These are phyloP conservation scores for Macrobrachium nipponense DNA, from an alignment of 1,140 invertebrate species.

Conservation along the genomic window DNA sequence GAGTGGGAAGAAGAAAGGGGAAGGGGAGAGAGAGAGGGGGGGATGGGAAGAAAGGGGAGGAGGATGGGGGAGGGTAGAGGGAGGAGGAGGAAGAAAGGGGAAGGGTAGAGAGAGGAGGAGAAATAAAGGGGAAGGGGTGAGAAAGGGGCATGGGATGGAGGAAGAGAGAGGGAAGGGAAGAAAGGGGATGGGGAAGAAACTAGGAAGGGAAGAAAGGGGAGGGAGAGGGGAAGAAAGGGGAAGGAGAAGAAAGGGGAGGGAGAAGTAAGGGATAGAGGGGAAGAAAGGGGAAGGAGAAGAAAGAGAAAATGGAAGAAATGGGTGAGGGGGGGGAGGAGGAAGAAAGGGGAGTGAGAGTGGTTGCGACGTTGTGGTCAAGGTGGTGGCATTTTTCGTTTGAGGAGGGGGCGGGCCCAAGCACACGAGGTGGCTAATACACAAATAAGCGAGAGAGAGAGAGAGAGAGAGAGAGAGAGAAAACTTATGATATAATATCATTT, in stretches of 20 bases:
- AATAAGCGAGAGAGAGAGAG: background rate
- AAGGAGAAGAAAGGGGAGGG: background rate
- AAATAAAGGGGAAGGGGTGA: background rate
- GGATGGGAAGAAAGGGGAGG: slow-evolving; percentile 8
- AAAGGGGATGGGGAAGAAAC: background rate
- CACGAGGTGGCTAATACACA: background rate
- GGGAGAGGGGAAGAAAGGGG: background rate
- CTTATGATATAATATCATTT: too few relatives aligned
- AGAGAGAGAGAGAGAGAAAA: background rate
- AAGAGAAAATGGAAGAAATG: too few relatives aligned
- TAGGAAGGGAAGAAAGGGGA: background rate
- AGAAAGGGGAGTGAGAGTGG: background rate
- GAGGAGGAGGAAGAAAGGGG: background rate
- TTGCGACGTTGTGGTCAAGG: background rate
- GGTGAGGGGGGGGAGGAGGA: too few relatives aligned
- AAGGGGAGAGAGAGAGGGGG: background rate
- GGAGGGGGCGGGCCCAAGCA: background rate
- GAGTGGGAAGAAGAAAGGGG: background rate
- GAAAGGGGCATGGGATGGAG: too few relatives aligned
- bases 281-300: background rate
- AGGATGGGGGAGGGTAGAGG: background rate
- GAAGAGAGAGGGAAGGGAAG: background rate
- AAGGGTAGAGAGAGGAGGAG: background rate
- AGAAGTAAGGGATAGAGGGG: background rate
- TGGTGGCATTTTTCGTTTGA: background rate